These are phyloP conservation scores for Lytechinus variegatus DNA, from an alignment of 35 echinoderm and acorn worm genomes.

Conservation along the genomic window DNA sequence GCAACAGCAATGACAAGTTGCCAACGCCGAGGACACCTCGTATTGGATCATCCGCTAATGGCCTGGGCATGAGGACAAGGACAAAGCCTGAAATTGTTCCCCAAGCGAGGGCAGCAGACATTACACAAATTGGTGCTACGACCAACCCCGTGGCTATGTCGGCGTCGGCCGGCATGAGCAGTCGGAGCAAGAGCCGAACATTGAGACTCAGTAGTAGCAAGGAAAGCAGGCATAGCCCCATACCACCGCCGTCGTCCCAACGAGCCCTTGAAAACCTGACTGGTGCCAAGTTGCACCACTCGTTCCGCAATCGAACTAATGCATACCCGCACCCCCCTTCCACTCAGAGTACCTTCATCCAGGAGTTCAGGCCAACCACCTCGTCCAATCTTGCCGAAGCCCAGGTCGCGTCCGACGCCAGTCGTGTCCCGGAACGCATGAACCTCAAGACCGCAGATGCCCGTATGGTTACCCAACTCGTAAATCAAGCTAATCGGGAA, in stretches of 20 bases:
- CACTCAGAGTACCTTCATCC: conserved; percentile 48
- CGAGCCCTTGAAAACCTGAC: conserved; percentile 80
- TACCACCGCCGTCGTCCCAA: conserved; percentile 61
- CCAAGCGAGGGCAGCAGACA: conserved; percentile 45
- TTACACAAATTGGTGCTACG: conserved; percentile 43
- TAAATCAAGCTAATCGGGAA: conserved; percentile 93
- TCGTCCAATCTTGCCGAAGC: conserved; percentile 52
- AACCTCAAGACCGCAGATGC: conserved; percentile 78
- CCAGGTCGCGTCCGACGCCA: background rate
- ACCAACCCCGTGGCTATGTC: background rate
- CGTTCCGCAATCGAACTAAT: conserved; percentile 61
- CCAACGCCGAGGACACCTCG: background rate
- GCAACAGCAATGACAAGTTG: background rate
- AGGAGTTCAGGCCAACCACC: conserved; percentile 68
- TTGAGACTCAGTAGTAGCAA: conserved; percentile 50
- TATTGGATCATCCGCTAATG: background rate
- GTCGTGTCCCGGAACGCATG: conserved; percentile 37
- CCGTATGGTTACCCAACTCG: conserved; percentile 84
- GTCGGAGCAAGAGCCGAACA: conserved; percentile 25
- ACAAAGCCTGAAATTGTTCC: conserved; percentile 34
- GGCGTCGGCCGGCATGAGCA: background rate
- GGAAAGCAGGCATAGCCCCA: conserved; percentile 68
- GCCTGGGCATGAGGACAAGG: conserved; percentile 9
- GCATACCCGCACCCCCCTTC: conserved; percentile 52
- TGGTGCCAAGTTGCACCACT: conserved; percentile 56